Base-by-base conservation (phyloP, 92 coral and sea anemone species). In the Palythoa grandiflora region DNA sequence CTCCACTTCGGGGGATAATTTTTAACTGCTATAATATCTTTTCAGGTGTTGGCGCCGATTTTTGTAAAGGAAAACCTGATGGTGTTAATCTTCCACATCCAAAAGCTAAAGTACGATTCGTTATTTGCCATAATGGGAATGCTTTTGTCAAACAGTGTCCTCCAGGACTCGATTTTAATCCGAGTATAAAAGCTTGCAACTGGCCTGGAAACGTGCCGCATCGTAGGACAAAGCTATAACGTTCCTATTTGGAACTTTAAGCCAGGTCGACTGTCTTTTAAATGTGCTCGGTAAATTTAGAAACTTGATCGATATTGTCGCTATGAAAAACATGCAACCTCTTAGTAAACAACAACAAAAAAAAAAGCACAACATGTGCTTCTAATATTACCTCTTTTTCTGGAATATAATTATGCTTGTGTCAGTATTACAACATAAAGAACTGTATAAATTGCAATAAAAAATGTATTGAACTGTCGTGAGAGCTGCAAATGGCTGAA, bases 41-140 rank as follows among this genome's bases (percentile, higher is more conserved):
- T 35, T 57, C 47, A 77, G 83, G 83, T 6, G 83, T 77, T 52
- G 65, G 38, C 8, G 83, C 83, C 16, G 50, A 77, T 77, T 52
- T 77, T 17, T 77, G 83, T 63, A 54, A 50, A 60, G 50, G 6
- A 59, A 77, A 77, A 28, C 38, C 38, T 7, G 6, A 77, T 5
- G 66, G 66, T 2, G 66, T 9, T 52, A 10, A 28, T 36, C 83
- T 77, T 16, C 68, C 83, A 0, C 83, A 77, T 15, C 83, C 83
- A 1, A 36, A 51, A 28, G 28, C 28, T 28, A 0, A 44, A 54
- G 38, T 77, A 48, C 9, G 9, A 44, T 3, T 77, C 66, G 11
- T 77, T 77, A 20, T 21, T 77, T 77, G 83, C 50, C 53, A 47
- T 68, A 5, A 52, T 10, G 83, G 83, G 13, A 77, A 57, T 9